Base-by-base conservation (phyloP, 2,113 vertebrate species). In the Ondatra zibethicus region DNA sequence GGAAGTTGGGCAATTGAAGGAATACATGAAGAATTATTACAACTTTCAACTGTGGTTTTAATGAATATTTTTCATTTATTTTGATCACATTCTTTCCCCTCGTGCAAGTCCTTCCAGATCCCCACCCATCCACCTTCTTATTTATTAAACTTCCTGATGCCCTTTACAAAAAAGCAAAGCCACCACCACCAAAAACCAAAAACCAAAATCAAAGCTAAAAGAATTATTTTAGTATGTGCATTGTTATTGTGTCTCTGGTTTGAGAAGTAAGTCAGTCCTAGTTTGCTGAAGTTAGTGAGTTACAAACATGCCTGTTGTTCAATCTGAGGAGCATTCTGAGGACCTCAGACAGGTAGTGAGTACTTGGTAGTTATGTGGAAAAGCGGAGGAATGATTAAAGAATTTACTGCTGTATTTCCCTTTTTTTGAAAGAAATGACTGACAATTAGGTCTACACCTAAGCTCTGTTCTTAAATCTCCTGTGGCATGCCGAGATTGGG, bases 51-150 rank as follows among this genome's bases (percentile, higher is more conserved):
- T 55, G 55, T 55, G 36, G n/a, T n/a, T 55, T n/a, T 23, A n/a
- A 55, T 36, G 52, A 72, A 72, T 7, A 21, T 55, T 80, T 78
- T 36, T 80, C 6, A 45, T 36, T 52, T 55, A 55, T 81, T 81
- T 81, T 36, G 33, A 23, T 81, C 50, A 55, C 16, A 55, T 12
- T n/a, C 33, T 55, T 52, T 80, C 17, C 33, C 36, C 13, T 39
- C 25, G 3, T 13, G 25, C 23, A 63, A 14, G n/a, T 63, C 23
- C 55, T 84, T 36, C 6, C 11, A 27, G 23, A 82, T 27, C 5
- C 0, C n/a, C 36, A n/a, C 11, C n/a, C 11, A 27, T 0, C 0
- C 21, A 39, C 3, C 12, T 27, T 82, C 6, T 39, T 27, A 58
- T 8, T 21, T 82, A 14, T 4, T 25, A 12, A 61, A 25, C 21